Evolutionary conservation across 2,113 vertebrate genomes (phyloP).

Genomic region (Podocnemis expansa): DNA sequence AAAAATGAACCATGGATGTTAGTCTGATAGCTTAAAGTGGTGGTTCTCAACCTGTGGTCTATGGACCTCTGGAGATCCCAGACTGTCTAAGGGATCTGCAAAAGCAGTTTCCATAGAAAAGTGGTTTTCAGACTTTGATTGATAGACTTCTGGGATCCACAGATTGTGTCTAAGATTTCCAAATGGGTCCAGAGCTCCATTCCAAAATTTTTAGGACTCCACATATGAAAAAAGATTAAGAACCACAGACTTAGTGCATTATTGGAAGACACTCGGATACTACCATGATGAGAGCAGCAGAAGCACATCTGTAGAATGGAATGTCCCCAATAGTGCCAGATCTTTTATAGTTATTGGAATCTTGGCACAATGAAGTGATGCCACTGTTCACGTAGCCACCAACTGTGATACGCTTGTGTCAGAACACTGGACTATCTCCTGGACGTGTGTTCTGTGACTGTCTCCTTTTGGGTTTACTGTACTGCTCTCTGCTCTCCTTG

Average conservation of each 20-base stretch:
- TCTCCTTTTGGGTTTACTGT: neutral
- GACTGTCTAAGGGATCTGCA: too few species aligned
- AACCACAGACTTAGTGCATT: neutral
- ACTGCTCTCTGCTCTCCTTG: neutral
- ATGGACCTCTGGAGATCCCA: too few species aligned
- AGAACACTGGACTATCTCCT: constrained; percentile 29
- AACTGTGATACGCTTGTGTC: neutral
- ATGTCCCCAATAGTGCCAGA: neutral
- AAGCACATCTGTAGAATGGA: neutral
- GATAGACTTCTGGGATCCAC: too few species aligned
- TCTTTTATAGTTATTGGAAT: neutral
- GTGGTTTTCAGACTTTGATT: too few species aligned
- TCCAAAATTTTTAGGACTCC: too few species aligned
- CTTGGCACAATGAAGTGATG: constrained; percentile 31
- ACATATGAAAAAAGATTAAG: too few species aligned
- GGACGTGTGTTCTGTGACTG: constrained; percentile 55
- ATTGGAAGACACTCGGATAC: neutral
- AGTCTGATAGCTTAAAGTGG: neutral
- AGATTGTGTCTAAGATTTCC: too few species aligned
- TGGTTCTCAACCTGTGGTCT: too few species aligned
- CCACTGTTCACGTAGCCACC: constrained; percentile 24
- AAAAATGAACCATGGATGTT: neutral
- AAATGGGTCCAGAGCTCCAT: too few species aligned
- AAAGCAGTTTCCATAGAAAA: too few species aligned
- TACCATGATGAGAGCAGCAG: neutral